Evolutionary conservation across 2,797 vertebrate species (phyloP).

Genomic region (Erpetoichthys calabaricus): DNA sequence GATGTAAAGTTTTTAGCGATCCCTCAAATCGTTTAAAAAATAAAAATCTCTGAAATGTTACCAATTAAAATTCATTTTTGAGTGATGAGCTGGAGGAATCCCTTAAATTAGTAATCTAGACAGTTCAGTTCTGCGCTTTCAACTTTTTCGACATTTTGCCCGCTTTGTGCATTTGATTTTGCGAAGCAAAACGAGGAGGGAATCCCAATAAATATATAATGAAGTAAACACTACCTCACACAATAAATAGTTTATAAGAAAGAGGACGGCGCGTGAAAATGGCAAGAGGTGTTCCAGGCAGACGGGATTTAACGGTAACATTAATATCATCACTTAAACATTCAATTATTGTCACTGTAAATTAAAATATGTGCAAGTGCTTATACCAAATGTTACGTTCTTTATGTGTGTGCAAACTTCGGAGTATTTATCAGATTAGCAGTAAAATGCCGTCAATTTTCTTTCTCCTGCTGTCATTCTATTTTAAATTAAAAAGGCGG

Average conservation of each 20-base stretch:
- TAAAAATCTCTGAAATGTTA: constrained; percentile 1
- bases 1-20: constrained; percentile 29
- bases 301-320: no score
- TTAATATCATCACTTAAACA: no score
- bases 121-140: constrained; percentile 34
- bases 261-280: constrained; percentile 35
- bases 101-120: constrained; percentile 19
- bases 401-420: no score
- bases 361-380: no score
- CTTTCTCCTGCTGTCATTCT: constrained; percentile 35
- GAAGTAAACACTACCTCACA: constrained; percentile 88
- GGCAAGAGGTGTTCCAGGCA: no score
- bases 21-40: constrained; percentile 12
- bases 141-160: constrained; percentile 38
- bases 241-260: constrained; percentile 77
- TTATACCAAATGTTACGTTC: no score
- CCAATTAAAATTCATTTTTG: neutral
- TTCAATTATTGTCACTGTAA: no score
- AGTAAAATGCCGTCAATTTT: neutral
- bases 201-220: constrained; percentile 97
- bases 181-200: constrained; percentile 55
- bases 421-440: no score
- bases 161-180: constrained; percentile 56
- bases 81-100: neutral
- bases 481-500: constrained; percentile 60